Evolutionary conservation across 2,113 vertebrate genomes (phyloP).

Genomic region (Syrrhaptes paradoxus): DNA sequence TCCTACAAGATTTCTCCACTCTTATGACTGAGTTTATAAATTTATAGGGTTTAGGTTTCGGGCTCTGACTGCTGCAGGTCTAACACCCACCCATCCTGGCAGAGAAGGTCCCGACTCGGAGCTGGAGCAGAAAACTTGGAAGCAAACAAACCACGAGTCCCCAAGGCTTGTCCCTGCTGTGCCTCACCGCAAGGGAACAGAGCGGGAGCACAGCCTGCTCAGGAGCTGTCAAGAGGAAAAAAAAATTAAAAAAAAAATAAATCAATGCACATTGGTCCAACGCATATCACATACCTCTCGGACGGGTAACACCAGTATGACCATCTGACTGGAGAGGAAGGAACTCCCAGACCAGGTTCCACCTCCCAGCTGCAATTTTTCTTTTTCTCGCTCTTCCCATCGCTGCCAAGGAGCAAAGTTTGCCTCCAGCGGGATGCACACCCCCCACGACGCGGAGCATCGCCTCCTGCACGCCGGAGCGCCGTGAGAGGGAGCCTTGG

Average conservation of each 20-base stretch:
- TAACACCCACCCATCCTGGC: background rate
- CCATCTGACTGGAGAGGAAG: background rate
- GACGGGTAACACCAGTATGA: fast-evolving
- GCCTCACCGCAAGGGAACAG: background rate
- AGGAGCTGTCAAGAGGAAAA: background rate
- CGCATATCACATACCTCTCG: background rate
- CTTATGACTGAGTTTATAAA: background rate
- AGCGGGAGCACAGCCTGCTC: too few species aligned
- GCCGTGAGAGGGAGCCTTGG: constrained; percentile 4
- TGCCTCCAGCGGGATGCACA: background rate
- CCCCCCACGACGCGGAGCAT: background rate
- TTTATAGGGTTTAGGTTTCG: background rate
- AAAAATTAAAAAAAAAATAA: background rate
- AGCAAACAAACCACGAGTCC: too few species aligned
- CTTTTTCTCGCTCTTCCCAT: background rate
- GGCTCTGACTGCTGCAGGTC: background rate
- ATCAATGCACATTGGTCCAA: too few species aligned
- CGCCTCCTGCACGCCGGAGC: background rate
- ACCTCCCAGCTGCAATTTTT: background rate
- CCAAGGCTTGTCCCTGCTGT: background rate
- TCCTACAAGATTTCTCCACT: background rate
- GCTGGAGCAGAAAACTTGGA: background rate
- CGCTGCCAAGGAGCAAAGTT: background rate
- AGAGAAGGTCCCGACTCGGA: background rate
- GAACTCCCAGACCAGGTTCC: background rate